Conservation (phyloP, 1,140 invertebrate genomes). For the Leptopilina boulardi region DNA sequence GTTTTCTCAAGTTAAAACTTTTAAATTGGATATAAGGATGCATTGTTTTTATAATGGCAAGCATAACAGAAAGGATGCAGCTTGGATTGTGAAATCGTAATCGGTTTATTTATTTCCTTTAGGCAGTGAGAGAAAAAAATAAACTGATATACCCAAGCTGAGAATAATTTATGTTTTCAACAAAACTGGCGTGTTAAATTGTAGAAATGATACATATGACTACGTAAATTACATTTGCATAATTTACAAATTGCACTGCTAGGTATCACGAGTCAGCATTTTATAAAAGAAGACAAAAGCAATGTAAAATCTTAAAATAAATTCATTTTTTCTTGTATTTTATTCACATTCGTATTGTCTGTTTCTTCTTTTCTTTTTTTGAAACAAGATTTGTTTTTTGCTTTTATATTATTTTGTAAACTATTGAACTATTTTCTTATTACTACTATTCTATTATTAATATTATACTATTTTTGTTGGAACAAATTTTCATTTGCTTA, state of each 20-base stretch:
- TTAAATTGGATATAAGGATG: slow-evolving; percentile 45
- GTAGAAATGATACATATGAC: background rate
- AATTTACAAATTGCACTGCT: background rate
- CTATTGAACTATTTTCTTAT: no score
- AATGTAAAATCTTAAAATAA: background rate
- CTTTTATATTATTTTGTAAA: no score
- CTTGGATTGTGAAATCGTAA: background rate
- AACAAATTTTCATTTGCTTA: no score
- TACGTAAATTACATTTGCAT: background rate
- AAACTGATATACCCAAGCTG: background rate
- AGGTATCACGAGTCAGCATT: background rate
- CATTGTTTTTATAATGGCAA: slow-evolving; percentile 47
- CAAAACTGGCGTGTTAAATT: background rate
- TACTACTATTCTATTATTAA: no score
- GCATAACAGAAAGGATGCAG: background rate
- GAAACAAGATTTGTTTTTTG: no score
- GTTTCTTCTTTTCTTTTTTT: no score
- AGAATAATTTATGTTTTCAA: slow-evolving; percentile 9
- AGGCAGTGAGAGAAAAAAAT: background rate
- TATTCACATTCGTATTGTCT: no score
- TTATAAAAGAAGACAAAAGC: background rate
- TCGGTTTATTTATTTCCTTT: background rate
- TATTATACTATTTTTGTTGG: no score
- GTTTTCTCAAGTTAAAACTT: slow-evolving; percentile 35
- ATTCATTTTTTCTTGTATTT: background rate